These are phyloP conservation scores for Pangasianodon hypophthalmus DNA, from an alignment of 2,113 vertebrate genomes.

Conservation along the genomic window DNA sequence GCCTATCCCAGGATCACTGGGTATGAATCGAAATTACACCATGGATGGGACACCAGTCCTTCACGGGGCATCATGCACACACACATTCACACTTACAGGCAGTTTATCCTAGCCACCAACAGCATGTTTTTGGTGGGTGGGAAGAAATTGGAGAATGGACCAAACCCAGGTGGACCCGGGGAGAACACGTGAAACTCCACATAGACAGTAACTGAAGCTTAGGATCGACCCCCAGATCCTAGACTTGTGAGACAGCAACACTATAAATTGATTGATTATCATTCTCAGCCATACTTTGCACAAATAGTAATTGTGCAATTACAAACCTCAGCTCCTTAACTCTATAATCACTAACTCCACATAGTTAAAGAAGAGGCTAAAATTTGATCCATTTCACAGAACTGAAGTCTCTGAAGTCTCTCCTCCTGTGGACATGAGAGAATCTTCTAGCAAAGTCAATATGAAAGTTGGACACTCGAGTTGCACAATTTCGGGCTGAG, in stretches of 20 bases:
- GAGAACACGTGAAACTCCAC: neutral
- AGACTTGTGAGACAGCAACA: neutral
- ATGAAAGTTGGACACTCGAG: slow-evolving; percentile 42
- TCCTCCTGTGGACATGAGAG: slow-evolving; percentile 21
- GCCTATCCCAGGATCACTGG: neutral
- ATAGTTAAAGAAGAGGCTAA: neutral
- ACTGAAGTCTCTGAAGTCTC: slow-evolving; percentile 8
- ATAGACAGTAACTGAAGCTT: neutral
- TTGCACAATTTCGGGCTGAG: slow-evolving; percentile 54
- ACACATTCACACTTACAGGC: neutral
- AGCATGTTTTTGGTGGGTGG: too few relatives aligned
- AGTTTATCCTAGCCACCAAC: neutral
- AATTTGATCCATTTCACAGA: neutral
- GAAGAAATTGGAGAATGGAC: neutral
- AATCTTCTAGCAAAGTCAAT: slow-evolving; percentile 34
- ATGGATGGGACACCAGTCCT: neutral
- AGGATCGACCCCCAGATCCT: neutral
- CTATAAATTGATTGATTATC: neutral
- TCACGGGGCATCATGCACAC: neutral
- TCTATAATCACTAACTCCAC: neutral
- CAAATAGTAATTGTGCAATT: neutral
- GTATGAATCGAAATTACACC: neutral
- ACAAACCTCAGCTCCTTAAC: neutral
- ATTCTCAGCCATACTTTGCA: neutral
- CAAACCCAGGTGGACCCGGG: neutral